Percentiles rank a stretch among this genome's conserved stretches.
phyloP scores from a whole-genome alignment of 2,888 invertebrate genomes.

The Noctua pronuba region DNA sequence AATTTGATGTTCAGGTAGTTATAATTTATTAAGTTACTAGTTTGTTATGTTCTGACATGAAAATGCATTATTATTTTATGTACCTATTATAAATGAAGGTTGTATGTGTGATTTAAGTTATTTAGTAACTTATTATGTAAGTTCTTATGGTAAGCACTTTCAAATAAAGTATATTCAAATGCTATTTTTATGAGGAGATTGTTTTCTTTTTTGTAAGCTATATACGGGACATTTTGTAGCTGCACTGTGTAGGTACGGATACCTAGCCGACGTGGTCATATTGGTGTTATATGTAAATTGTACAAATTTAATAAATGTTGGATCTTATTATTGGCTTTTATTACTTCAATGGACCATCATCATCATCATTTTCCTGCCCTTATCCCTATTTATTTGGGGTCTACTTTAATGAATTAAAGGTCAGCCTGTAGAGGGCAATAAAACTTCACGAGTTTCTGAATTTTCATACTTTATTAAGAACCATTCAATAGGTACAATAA shows the following conservation, averaged over 20 bases:
- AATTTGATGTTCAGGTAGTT: slow-evolving; percentile 19
- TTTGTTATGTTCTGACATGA: slow-evolving; percentile 19
- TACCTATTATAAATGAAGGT: slow-evolving; percentile 56
- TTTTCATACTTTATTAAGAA: slow-evolving; percentile 85
- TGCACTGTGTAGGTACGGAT: slow-evolving; percentile 78
- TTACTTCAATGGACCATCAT: neutral
- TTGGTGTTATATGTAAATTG: slow-evolving; percentile 85
- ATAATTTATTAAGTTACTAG: slow-evolving; percentile 27
- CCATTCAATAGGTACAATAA: slow-evolving; percentile 87
- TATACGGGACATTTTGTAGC: slow-evolving; percentile 75
- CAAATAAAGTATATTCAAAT: slow-evolving; percentile 59
- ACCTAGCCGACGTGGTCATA: slow-evolving; percentile 71
- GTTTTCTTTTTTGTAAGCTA: slow-evolving; percentile 74
- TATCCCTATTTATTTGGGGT: too few relatives aligned
- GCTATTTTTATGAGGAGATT: slow-evolving; percentile 63
- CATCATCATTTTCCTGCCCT: neutral
- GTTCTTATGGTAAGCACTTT: slow-evolving; percentile 61
- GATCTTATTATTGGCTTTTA: slow-evolving; percentile 69
- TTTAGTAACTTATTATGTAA: slow-evolving; percentile 56
- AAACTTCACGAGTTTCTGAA: slow-evolving; percentile 63
- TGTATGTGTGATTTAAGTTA: slow-evolving; percentile 57
- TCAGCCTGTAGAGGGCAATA: slow-evolving; percentile 26
- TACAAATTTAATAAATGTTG: slow-evolving; percentile 90
- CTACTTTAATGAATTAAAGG: neutral
- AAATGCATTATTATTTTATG: slow-evolving; percentile 30